Base-by-base conservation (phyloP, 2,888 invertebrate species). In the Thera obeliscata region DNA sequence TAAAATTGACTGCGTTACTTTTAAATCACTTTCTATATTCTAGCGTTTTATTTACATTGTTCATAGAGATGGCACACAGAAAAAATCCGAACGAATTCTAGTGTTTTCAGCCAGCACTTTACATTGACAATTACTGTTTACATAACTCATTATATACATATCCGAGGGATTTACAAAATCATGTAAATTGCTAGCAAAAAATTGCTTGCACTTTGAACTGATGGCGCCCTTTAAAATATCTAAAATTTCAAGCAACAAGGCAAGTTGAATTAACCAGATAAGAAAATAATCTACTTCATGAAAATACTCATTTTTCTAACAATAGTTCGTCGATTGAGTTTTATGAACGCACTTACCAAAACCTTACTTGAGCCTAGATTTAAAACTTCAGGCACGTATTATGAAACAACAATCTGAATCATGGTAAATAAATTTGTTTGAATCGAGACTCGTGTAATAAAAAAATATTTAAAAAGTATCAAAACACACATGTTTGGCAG, bases 1-100 rank as follows among this genome's bases (percentile, higher is more conserved):
- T 78, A 80, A 84, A 92, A 93, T 93, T 92, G 91, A 93, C 92
- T 86, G 89, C 85, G 89, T 90, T 89, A 80, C 86, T 80, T 84
- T 78, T 78, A 75, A 71, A 71, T 83, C 84, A 82, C 77, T 71
- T 79, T 75, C 60, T 70, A 79, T 71, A 76, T 70, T 57, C 70
- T 81, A 79, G 78, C 72, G 75, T 65, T 86, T 87, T 88, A 83
- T 88, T 87, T 85, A 89, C 77, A 76, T 87, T 90, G 88, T 89
- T 89, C 86, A 78, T 81, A 77, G 81, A 78, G 82, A 90, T 90
- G 89, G 89, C 90, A 90, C 90, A 66, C 65, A 66, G 58, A 66
- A 43, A 43, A 67, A 59, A 65, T 61, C 67, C 43, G 49, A 33
- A 57, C 38, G 35, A 56, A 67, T 55, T 48, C 22, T n/a, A 43